These are phyloP conservation scores for Coptotermes formosanus DNA, from an alignment of 1,140 invertebrate species.

Conservation along the genomic window DNA sequence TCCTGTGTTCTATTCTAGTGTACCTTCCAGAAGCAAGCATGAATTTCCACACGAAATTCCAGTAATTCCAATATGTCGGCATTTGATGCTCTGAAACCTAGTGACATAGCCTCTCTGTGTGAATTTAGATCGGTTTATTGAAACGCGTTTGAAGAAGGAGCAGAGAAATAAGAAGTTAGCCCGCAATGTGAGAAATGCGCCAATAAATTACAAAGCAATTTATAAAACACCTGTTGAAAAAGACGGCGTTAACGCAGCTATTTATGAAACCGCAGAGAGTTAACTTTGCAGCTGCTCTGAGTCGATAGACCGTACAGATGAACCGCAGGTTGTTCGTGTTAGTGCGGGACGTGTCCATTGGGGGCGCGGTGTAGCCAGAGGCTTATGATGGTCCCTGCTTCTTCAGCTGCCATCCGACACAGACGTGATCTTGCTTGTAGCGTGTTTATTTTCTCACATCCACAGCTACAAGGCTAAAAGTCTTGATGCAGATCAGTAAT, in stretches of 20 bases:
- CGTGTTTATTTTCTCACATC: neutral
- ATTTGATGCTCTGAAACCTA: no score
- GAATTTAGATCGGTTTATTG: no score
- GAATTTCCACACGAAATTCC: no score
- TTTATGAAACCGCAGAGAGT: conserved; percentile 12
- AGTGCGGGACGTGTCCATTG: neutral
- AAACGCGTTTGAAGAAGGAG: no score
- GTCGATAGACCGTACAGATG: neutral
- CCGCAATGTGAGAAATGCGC: neutral
- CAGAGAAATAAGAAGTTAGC: neutral
- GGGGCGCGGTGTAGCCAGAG: neutral
- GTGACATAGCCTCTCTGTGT: no score
- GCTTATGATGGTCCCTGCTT: neutral
- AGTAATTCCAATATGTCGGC: no score
- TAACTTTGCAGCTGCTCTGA: neutral
- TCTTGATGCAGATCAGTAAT: neutral
- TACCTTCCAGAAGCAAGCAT: no score
- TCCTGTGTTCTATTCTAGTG: no score
- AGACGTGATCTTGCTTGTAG: neutral
- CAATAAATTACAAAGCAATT: neutral
- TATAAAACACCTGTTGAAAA: neutral
- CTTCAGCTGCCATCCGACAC: neutral
- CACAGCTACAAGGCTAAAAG: neutral
- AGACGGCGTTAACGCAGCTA: neutral
- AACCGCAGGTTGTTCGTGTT: neutral